Percentiles rank a stretch among this genome's conserved stretches.
Evolutionary conservation across 2,113 vertebrate genomes (phyloP).

Genomic region (Glaucidium brasilianum): DNA sequence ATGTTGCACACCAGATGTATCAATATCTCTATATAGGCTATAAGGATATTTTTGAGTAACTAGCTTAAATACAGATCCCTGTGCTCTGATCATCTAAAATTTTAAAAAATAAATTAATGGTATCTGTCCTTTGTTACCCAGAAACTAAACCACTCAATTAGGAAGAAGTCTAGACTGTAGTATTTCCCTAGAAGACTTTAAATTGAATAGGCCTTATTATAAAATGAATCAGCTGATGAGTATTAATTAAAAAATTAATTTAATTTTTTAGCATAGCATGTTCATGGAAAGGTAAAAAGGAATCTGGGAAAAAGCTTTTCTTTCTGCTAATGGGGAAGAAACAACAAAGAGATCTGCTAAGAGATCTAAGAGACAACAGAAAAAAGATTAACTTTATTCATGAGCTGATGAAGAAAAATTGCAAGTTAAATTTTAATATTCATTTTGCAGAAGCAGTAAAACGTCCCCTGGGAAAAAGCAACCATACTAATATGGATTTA

Average conservation of each 20-base stretch:
- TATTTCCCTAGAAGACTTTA: neutral
- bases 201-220: neutral
- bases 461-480: neutral
- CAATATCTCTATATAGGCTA: neutral
- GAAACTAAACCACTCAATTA: neutral
- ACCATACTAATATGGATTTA: neutral
- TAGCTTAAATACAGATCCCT: neutral
- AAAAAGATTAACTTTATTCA: neutral
- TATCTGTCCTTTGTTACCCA: neutral
- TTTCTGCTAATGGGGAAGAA: neutral
- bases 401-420: neutral
- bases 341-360: neutral
- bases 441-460: neutral
- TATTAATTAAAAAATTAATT: neutral
- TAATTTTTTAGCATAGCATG: neutral
- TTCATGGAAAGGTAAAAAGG: neutral
- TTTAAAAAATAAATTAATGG: accelerated
- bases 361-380: neutral
- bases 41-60: neutral
- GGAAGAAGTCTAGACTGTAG: neutral
- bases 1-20: neutral
- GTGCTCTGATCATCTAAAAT: neutral
- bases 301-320: neutral
- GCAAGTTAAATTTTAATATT: neutral
- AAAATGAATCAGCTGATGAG: neutral